Evolutionary conservation across 2,113 vertebrate species (phyloP).

Genomic region (Corythoichthys haematopterus): DNA sequence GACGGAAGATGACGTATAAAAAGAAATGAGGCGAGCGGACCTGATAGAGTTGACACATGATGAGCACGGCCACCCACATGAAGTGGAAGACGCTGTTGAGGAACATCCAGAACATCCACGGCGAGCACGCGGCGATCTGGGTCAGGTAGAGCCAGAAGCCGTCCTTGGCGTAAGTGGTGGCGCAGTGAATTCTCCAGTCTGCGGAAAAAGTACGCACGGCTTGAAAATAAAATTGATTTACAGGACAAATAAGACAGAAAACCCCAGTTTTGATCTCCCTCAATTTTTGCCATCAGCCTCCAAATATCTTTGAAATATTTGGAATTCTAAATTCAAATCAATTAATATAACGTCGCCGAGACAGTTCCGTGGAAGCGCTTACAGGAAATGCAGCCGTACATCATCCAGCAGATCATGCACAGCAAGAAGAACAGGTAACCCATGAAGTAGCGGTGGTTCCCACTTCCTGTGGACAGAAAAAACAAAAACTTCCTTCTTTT

Average conservation of each 20-base stretch:
- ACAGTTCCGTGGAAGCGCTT: conserved; percentile 49
- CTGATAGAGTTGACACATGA: conserved; percentile 99
- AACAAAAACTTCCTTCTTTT: not conserved
- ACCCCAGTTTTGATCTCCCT: no score
- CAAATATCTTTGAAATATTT: no score
- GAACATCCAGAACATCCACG: conserved; percentile 99
- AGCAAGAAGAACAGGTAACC: conserved; percentile 98
- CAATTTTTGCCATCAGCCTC: no score
- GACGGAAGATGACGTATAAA: no score
- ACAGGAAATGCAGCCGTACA: conserved; percentile 97
- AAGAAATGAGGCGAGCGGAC: conserved; percentile 55
- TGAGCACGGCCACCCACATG: conserved; percentile 97
- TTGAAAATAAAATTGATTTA: not conserved
- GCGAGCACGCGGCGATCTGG: conserved; percentile 94
- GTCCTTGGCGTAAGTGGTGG: conserved; percentile 88
- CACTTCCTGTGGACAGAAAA: conserved; percentile 77
- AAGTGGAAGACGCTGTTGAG: conserved; percentile 97
- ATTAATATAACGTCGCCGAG: no score
- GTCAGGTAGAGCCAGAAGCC: conserved; percentile 96
- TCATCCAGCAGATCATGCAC: conserved; percentile 99
- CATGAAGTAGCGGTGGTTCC: conserved; percentile 98
- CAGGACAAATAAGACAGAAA: no score
- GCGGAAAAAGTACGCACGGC: not conserved
- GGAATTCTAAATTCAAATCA: no score
- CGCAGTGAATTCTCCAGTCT: conserved; percentile 97